These are phyloP conservation scores for Rhodinocichla rosea DNA, from an alignment of 2,113 vertebrate genomes.

Conservation along the genomic window DNA sequence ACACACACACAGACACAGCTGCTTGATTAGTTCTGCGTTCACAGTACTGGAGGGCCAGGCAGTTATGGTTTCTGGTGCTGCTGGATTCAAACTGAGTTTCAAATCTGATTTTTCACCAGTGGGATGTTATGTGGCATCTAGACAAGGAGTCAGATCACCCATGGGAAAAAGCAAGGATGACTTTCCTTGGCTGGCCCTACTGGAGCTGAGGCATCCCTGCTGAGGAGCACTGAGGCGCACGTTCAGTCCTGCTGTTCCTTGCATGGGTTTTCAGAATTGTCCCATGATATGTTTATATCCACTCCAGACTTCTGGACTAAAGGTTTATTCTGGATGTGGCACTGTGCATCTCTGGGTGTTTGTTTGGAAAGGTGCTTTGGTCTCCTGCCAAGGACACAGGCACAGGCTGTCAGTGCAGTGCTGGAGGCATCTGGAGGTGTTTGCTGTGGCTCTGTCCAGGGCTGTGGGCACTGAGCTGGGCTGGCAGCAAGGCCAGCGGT, in stretches of 20 bases:
- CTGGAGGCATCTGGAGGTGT: rapidly evolving
- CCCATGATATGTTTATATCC: rapidly evolving
- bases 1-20: neutral
- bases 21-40: neutral
- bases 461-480: neutral
- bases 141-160: neutral
- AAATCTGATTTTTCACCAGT: neutral
- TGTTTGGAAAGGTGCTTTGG: neutral
- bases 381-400: neutral
- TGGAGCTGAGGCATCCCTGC: neutral
- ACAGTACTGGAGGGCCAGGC: neutral
- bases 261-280: neutral
- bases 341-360: neutral
- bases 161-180: neutral
- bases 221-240: neutral
- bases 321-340: neutral
- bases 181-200: neutral
- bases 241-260: neutral
- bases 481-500: neutral
- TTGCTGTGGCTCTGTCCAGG: rapidly evolving
- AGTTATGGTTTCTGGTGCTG: neutral
- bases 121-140: neutral
- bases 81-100: neutral
- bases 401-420: neutral
- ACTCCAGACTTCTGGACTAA: neutral